A percentile compares a stretch with the other conserved stretches of the same genome.
phyloP scores from a whole-genome alignment of 2,888 invertebrate genomes.

The Luperina nickerlii region DNA sequence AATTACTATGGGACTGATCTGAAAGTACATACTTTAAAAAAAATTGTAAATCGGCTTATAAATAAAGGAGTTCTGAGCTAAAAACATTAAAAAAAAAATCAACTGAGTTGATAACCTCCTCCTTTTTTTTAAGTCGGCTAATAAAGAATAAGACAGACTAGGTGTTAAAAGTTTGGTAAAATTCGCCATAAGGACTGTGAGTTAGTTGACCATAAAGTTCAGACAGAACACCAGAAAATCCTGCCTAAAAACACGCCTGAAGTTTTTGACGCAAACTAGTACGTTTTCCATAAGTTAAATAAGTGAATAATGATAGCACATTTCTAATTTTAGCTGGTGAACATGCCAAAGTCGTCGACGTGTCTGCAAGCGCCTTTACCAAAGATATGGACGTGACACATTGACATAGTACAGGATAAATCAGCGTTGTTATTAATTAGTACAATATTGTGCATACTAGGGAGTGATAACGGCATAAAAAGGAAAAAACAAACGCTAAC shows the following conservation, averaged over 20 bases:
- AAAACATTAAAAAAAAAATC: too few relatives aligned
- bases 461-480: conserved; percentile 28
- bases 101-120: too few relatives aligned
- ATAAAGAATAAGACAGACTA: not conserved
- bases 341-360: not conserved
- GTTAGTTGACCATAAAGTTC: not conserved
- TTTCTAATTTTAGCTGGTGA: conserved; percentile 9
- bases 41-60: too few relatives aligned
- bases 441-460: conserved; percentile 25
- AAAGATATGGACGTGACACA: conserved; percentile 49
- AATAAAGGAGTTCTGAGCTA: too few relatives aligned
- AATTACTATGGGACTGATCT: too few relatives aligned
- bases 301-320: not conserved
- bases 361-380: conserved; percentile 30
- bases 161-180: not conserved
- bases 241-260: not conserved
- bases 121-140: too few relatives aligned
- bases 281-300: not conserved
- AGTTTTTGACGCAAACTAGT: not conserved
- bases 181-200: not conserved
- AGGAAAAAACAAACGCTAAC: conserved; percentile 47
- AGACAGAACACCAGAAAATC: not conserved
- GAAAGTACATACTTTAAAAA: too few relatives aligned
- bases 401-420: conserved; percentile 59
- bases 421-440: conserved; percentile 57